These are phyloP conservation scores for Drosophila rellima DNA, from an alignment of 2,888 invertebrate species.

Conservation along the genomic window DNA sequence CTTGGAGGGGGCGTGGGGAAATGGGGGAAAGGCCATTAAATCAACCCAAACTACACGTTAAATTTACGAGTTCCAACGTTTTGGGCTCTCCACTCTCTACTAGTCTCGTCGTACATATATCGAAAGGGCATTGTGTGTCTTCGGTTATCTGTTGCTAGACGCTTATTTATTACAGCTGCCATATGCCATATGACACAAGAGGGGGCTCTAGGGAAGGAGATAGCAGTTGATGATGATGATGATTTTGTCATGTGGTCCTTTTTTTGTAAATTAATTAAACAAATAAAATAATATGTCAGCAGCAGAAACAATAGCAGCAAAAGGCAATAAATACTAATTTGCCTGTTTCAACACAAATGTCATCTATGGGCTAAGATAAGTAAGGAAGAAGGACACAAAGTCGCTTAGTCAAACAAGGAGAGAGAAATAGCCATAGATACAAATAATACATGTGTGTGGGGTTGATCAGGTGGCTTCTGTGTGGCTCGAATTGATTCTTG, in stretches of 20 bases:
- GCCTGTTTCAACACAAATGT: conserved; percentile 79
- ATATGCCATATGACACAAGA: conserved; percentile 72
- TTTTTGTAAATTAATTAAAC: conserved; percentile 79
- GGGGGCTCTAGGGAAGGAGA: background rate
- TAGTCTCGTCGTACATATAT: conserved; percentile 20
- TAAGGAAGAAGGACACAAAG: conserved; percentile 24
- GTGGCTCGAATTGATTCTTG: conserved; percentile 16
- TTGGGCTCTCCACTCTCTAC: conserved; percentile 6
- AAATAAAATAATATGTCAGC: conserved; percentile 81
- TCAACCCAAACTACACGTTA: conserved; percentile 71
- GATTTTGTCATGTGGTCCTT: conserved; percentile 59
- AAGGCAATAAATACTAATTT: conserved; percentile 77
- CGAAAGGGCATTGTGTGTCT: conserved; percentile 45
- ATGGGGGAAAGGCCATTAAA: conserved; percentile 59
- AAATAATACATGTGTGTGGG: background rate
- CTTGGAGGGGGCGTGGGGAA: conserved; percentile 14
- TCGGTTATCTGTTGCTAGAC: conserved; percentile 70
- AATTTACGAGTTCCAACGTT: conserved; percentile 62
- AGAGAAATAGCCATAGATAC: conserved; percentile 10
- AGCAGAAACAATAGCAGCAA: conserved; percentile 54
- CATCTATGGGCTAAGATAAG: conserved; percentile 72
- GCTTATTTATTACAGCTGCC: conserved; percentile 76
- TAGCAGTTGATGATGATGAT: conserved; percentile 30
- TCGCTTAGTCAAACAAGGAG: background rate
- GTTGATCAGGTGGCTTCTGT: conserved; percentile 2